Evolutionary conservation across 2,113 vertebrate species (phyloP).

Genomic region (Neogale vison): DNA sequence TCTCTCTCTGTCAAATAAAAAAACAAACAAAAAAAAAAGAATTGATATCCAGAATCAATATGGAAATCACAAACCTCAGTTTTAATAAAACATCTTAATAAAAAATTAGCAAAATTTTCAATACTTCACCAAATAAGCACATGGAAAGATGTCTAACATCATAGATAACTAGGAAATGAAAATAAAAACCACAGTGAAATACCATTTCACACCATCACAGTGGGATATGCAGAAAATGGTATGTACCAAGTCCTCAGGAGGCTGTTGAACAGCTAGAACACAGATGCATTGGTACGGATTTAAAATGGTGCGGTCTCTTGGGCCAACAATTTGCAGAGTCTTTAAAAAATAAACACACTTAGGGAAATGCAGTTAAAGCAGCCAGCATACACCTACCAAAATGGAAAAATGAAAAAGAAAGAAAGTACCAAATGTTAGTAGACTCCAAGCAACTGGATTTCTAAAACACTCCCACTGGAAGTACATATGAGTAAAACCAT

Average conservation of each 20-base stretch:
- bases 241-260: fast-evolving
- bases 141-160: neutral
- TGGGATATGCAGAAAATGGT: neutral
- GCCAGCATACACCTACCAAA: neutral
- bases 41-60: neutral
- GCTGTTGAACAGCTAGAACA: neutral
- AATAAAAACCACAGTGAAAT: neutral
- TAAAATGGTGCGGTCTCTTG: neutral
- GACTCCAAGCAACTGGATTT: neutral
- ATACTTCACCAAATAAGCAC: neutral
- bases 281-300: neutral
- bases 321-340: neutral
- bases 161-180: neutral
- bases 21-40: no score
- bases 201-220: neutral
- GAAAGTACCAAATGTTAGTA: neutral
- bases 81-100: neutral
- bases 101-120: neutral
- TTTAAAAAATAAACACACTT: neutral
- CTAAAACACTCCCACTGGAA: neutral
- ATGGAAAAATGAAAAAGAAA: neutral
- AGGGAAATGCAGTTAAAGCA: neutral
- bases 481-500: neutral
- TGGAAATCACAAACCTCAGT: neutral
- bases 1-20: no score